phyloP scores from a whole-genome alignment of 2,797 vertebrate genomes.

The Epinephelus coioides region DNA sequence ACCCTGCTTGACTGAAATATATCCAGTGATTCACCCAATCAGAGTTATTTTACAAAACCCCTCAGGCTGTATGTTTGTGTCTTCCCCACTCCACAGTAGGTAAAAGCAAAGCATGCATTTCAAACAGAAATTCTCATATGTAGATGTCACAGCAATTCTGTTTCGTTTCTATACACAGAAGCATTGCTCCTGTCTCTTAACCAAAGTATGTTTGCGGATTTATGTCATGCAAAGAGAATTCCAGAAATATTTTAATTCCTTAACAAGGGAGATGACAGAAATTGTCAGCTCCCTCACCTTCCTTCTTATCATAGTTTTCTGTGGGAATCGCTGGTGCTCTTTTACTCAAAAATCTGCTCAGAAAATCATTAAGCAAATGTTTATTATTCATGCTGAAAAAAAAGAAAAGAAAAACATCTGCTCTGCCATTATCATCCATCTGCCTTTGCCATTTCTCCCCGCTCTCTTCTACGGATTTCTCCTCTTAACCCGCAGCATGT shows the following conservation, averaged over 20 bases:
- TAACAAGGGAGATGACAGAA: conserved; percentile 45
- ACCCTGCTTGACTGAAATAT: conserved; percentile 35
- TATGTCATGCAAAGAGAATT: conserved; percentile 3
- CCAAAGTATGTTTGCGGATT: conserved; percentile 1
- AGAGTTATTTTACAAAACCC: conserved; percentile 33
- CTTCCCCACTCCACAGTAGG: conserved; percentile 15
- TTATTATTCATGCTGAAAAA: conserved; percentile 60
- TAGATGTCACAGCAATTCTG: conserved; percentile 16
- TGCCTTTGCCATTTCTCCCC: conserved; percentile 54
- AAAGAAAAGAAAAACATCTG: conserved; percentile 61
- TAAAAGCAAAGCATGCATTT: conserved; percentile 35
- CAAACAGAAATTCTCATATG: conserved; percentile 26
- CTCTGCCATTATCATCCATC: conserved; percentile 71
- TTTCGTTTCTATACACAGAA: conserved; percentile 13
- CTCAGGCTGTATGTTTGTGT: conserved; percentile 31
- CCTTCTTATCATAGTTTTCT: conserved; percentile 22
- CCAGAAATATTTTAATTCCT: conserved; percentile 26
- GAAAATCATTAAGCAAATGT: conserved; percentile 62
- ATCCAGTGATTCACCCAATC: conserved; percentile 42
- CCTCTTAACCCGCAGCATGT: conserved; percentile 66
- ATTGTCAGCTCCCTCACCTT: conserved; percentile 28
- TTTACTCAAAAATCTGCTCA: conserved; percentile 54
- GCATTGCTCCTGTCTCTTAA: not conserved
- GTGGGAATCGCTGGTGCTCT: conserved; percentile 24
- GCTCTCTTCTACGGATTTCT: conserved; percentile 36